These are phyloP conservation scores for Miniopterus natalensis DNA, from an alignment of 2,113 vertebrate genomes.

Conservation along the genomic window DNA sequence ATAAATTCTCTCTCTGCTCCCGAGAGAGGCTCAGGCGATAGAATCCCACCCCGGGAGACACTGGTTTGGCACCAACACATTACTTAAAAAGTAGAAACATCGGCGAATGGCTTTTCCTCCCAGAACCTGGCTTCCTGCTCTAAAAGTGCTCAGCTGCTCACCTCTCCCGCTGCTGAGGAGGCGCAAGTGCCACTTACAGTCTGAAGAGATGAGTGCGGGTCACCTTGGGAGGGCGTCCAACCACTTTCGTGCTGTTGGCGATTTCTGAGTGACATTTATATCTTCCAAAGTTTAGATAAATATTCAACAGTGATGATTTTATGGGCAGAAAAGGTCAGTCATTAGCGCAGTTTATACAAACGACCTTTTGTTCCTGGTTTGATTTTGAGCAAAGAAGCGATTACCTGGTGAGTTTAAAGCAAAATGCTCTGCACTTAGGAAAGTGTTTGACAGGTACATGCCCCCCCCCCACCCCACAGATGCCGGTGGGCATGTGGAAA, in stretches of 20 bases:
- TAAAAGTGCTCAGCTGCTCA: neutral
- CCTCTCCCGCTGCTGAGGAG: neutral
- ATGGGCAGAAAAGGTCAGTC: conserved; percentile 60
- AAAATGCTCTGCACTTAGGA: neutral
- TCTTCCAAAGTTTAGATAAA: conserved; percentile 54
- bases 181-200: neutral
- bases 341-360: conserved; percentile 47
- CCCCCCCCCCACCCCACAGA: neutral
- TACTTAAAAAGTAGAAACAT: neutral
- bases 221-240: neutral
- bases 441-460: neutral
- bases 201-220: neutral
- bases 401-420: neutral
- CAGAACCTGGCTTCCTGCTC: neutral
- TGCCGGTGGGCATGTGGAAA: neutral
- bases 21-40: neutral
- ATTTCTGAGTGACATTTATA: conserved; percentile 63
- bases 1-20: neutral
- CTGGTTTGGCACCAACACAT: too few species aligned
- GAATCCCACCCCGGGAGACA: neutral
- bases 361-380: conserved; percentile 50
- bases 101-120: neutral
- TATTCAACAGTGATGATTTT: conserved; percentile 57
- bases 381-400: neutral
- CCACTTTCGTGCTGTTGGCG: neutral